Evolutionary conservation across 2,113 vertebrate genomes (phyloP).

Genomic region (Crotalus horridus): DNA sequence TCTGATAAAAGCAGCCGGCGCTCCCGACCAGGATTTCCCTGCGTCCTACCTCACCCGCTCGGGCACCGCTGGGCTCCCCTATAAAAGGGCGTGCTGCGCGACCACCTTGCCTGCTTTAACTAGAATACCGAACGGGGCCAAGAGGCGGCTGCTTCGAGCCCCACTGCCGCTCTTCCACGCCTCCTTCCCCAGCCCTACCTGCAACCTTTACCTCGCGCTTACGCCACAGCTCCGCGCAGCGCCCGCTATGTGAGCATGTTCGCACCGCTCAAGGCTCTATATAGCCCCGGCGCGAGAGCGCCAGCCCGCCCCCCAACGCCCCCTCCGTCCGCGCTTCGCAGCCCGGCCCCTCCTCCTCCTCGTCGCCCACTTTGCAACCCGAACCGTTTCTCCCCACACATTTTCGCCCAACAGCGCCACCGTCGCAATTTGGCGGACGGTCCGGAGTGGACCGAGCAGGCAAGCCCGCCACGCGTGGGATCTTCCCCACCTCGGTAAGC

Average conservation of each 20-base stretch:
- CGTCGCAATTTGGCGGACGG: not conserved
- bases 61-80: not conserved
- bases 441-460: not conserved
- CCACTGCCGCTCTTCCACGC: not conserved
- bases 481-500: not conserved
- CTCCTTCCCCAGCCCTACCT: not conserved
- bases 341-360: not conserved
- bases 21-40: not conserved
- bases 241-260: conserved; percentile 42
- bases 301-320: conserved; percentile 7
- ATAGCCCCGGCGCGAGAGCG: conserved; percentile 40
- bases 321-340: conserved; percentile 2
- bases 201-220: not conserved
- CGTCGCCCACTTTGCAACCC: not conserved
- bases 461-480: not conserved
- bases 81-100: not conserved
- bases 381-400: not conserved
- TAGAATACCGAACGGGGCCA: not conserved
- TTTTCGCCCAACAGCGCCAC: conserved; percentile 28
- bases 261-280: conserved; percentile 44
- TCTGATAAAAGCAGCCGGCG: not conserved
- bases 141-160: not conserved
- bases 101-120: not conserved
- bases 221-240: not conserved
- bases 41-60: not conserved